Evolutionary conservation across 2,113 vertebrate species (phyloP), one percentile per base, ranked within the genome.

Genomic region (Silurus glanis): DNA sequence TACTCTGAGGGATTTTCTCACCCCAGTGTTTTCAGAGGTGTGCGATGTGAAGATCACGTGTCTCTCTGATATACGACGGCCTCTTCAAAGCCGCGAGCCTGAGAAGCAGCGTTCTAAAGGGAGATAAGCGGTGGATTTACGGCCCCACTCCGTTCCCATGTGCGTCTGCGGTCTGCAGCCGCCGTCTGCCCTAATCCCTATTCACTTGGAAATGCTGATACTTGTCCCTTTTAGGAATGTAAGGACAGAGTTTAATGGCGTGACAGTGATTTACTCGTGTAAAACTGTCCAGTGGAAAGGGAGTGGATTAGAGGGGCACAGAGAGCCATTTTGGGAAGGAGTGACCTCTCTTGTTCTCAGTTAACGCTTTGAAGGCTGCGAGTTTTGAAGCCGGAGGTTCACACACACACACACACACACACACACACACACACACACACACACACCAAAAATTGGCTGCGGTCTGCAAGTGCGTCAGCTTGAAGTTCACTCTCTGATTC

Each of bases 71-170:
- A 91, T 93, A 94, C 91, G 92, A 93, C 17, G 85, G 91, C 92
- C 92, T 94, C 94, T 95, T 96, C 92, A 95, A 95, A 96, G 94
- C 79, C 82, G 72, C 53, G 64, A 85, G 87, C 91, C 86, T 94
- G 94, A 96, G 95, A 96, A 95, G 90, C 56, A 80, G 93, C 90
- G 91, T 88, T 91, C 83, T 89, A 91, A 94, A 93, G 89, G 91
- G 37, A 93, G 93, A 94, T 94, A 95, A 95, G 92, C 94, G 91
- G 91, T 85, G 90, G 94, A 93, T 95, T 96, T 95, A 94, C 91
- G 91, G 90, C 84, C 84, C 80, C 89, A 93, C 88, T 85, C 58
- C 3, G 88, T 95, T 96, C 94, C 95, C 93, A 94, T 93, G 95
- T 93, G 91, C 94, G 93, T 92, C 92, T 86, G 90, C 82, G 90